These are phyloP conservation scores for Pseudolaguvia tuberculata DNA, from an alignment of 2,113 vertebrate species.

Conservation along the genomic window DNA sequence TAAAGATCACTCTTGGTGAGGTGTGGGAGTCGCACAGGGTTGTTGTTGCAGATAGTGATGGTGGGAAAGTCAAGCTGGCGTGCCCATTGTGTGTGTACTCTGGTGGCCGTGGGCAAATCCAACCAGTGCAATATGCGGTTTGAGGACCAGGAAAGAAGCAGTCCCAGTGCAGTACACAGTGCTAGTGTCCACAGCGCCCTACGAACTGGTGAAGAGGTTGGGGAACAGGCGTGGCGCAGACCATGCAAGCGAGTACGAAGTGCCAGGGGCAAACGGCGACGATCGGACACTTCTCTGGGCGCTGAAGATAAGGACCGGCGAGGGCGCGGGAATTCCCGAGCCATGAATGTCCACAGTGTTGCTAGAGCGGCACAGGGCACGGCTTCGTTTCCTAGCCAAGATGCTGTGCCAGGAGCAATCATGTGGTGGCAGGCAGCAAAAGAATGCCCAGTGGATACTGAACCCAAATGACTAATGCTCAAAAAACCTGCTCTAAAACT, in stretches of 20 bases:
- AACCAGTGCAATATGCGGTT: conserved; percentile 92
- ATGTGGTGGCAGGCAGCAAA: conserved; percentile 67
- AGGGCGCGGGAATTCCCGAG: conserved; percentile 66
- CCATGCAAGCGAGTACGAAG: conserved; percentile 83
- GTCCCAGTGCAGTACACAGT: conserved; percentile 83
- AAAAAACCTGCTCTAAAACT: background rate
- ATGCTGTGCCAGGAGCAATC: conserved; percentile 66
- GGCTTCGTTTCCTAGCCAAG: conserved; percentile 73
- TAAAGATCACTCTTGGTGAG: conserved; percentile 96
- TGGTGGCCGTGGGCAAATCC: conserved; percentile 89
- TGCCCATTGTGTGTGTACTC: conserved; percentile 90
- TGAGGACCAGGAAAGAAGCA: conserved; percentile 92
- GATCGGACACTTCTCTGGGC: conserved; percentile 38
- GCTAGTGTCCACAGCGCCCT: conserved; percentile 89
- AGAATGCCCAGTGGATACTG: conserved; percentile 24
- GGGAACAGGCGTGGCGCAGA: conserved; percentile 79
- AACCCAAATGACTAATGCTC: background rate
- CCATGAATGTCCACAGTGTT: conserved; percentile 70
- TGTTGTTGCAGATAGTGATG: conserved; percentile 97
- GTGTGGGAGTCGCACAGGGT: conserved; percentile 88
- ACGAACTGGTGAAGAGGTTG: conserved; percentile 71
- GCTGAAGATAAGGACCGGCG: conserved; percentile 39
- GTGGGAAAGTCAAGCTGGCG: conserved; percentile 88
- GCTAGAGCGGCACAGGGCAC: conserved; percentile 64
- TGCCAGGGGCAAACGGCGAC: conserved; percentile 61